These are phyloP conservation scores for Macroteleia sp. DNA, from an alignment of 2,888 invertebrate genomes.

Conservation along the genomic window DNA sequence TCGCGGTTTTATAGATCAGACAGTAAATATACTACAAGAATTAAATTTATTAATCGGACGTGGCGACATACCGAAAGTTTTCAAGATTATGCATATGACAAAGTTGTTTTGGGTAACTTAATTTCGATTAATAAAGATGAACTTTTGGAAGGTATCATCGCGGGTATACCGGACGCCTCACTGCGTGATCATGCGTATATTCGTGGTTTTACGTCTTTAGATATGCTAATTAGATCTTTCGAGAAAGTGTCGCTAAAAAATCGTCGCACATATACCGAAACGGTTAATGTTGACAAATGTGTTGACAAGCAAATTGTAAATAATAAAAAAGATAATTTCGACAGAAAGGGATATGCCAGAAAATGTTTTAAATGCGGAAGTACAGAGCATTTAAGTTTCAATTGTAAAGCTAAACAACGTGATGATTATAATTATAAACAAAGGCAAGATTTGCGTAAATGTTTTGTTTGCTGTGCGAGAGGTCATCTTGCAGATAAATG, in stretches of 20 bases:
- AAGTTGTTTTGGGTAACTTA: neutral
- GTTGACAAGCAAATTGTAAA: neutral
- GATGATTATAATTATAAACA: neutral
- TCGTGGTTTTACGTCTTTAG: neutral
- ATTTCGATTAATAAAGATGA: neutral
- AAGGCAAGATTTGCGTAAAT: neutral
- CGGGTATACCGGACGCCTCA: neutral
- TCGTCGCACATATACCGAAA: neutral
- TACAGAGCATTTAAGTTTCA: neutral
- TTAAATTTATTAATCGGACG: neutral
- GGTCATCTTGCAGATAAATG: neutral
- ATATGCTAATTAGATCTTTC: neutral
- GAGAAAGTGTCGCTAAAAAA: neutral
- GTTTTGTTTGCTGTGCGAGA: neutral
- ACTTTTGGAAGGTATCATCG: neutral
- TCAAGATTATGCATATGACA: conserved; percentile 2
- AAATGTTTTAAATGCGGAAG: neutral
- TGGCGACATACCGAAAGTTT: neutral
- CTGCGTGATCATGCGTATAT: neutral
- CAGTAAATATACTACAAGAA: neutral
- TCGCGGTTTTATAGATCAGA: neutral
- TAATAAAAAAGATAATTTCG: neutral
- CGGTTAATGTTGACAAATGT: neutral
- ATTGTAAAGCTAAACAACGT: neutral
- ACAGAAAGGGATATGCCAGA: neutral